These are phyloP conservation scores for Julus scandinavius DNA, from an alignment of 2,888 invertebrate genomes.

Conservation along the genomic window DNA sequence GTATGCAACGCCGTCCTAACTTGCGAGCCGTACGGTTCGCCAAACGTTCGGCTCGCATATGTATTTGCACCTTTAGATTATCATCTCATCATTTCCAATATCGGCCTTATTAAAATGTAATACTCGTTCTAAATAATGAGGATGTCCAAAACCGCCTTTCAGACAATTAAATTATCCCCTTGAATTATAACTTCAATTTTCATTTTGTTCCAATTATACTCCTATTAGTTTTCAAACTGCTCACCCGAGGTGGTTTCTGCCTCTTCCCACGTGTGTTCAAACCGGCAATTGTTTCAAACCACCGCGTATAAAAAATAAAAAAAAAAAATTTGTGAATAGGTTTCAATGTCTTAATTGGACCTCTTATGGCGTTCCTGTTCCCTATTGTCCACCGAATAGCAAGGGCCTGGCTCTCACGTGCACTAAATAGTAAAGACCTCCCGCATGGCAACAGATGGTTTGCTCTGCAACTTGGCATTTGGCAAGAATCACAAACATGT, in stretches of 20 bases:
- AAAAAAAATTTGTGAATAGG: not conserved
- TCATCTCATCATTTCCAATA: not conserved
- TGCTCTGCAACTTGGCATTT: not conserved
- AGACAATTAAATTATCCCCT: slow-evolving; percentile 36
- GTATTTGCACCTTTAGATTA: no score
- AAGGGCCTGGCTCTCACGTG: not conserved
- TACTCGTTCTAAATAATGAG: not conserved
- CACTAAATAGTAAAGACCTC: not conserved
- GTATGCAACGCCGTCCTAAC: no score
- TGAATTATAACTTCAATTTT: slow-evolving; percentile 45
- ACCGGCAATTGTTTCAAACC: slow-evolving; percentile 30
- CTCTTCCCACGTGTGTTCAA: not conserved
- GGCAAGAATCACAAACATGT: slow-evolving; percentile 33
- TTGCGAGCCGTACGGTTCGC: no score
- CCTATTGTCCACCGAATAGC: slow-evolving; percentile 14
- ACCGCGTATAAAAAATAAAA: not conserved
- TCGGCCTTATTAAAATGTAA: not conserved
- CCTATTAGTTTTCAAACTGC: not conserved
- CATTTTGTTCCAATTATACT: slow-evolving; percentile 34
- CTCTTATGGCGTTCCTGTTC: not conserved
- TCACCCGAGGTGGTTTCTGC: slow-evolving; percentile 13
- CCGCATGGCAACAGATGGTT: slow-evolving; percentile 35
- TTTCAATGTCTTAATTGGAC: slow-evolving; percentile 37
- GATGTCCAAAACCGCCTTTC: slow-evolving; percentile 25
- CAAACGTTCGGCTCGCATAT: no score